Percentiles rank a stretch among this genome's conserved stretches.
Conservation (phyloP, 2,113 vertebrate genomes). For the Columba livia region DNA sequence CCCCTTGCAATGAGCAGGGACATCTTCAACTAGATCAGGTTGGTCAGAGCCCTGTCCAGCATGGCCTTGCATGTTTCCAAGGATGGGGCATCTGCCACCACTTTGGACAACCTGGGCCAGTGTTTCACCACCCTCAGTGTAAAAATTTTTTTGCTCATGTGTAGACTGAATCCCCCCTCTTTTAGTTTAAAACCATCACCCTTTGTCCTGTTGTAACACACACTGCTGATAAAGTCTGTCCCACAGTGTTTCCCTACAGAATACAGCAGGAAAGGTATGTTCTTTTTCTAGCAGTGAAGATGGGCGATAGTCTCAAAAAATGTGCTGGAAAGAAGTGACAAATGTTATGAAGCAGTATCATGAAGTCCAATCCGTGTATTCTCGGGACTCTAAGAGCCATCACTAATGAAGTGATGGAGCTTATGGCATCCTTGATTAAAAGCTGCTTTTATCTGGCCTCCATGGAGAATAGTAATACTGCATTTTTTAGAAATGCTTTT, state of each 20-base stretch:
- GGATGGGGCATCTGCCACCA: too few species aligned
- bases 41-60: too few species aligned
- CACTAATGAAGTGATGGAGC: background rate
- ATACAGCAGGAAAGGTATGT: background rate
- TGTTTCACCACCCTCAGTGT: too few species aligned
- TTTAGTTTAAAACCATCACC: too few species aligned
- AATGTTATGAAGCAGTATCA: background rate
- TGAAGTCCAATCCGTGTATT: fast-evolving
- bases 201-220: too few species aligned
- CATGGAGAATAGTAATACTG: background rate
- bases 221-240: too few species aligned
- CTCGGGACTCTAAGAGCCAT: background rate
- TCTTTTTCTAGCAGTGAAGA: background rate
- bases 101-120: too few species aligned
- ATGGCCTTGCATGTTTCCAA: too few species aligned
- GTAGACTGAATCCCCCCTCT: too few species aligned
- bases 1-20: too few species aligned
- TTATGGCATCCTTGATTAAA: background rate
- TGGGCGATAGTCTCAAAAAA: background rate
- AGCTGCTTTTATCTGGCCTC: background rate
- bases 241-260: background rate
- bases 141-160: too few species aligned
- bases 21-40: too few species aligned
- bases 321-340: background rate
- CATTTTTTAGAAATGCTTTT: background rate